Percentiles rank a stretch among this genome's conserved stretches.
Evolutionary conservation across 2,888 invertebrate genomes (phyloP).

Genomic region (Esperia sulphurella): DNA sequence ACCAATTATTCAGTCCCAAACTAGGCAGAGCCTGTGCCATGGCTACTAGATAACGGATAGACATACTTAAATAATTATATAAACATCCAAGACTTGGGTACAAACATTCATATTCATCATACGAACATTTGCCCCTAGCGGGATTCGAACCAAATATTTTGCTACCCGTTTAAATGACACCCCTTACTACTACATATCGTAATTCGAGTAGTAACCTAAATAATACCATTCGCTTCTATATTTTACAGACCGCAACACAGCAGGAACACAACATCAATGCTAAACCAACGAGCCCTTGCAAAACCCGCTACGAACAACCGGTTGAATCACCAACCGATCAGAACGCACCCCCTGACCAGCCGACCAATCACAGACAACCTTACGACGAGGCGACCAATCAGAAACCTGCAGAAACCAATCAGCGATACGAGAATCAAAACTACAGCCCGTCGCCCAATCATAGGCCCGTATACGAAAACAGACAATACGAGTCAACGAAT

Average conservation of each 20-base stretch:
- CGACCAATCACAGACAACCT: constrained; percentile 20
- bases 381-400: constrained; percentile 21
- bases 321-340: constrained; percentile 13
- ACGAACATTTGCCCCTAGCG: too few relatives aligned
- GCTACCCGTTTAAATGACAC: too few relatives aligned
- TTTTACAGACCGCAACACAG: background rate
- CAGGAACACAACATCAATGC: constrained; percentile 12
- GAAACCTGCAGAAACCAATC: constrained; percentile 10
- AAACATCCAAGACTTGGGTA: too few relatives aligned
- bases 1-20: too few relatives aligned
- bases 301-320: constrained; percentile 24
- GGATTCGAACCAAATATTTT: too few relatives aligned
- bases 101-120: too few relatives aligned
- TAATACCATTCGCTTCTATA: too few relatives aligned
- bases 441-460: constrained; percentile 9
- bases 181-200: too few relatives aligned
- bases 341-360: constrained; percentile 11
- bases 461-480: constrained; percentile 11
- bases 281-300: constrained; percentile 32
- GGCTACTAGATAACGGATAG: too few relatives aligned
- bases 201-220: too few relatives aligned
- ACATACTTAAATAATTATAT: too few relatives aligned
- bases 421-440: constrained; percentile 7
- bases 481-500: constrained; percentile 16
- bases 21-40: too few relatives aligned